Evolutionary conservation across 2,113 vertebrate species (phyloP).

Genomic region (Oostethus manadensis): DNA sequence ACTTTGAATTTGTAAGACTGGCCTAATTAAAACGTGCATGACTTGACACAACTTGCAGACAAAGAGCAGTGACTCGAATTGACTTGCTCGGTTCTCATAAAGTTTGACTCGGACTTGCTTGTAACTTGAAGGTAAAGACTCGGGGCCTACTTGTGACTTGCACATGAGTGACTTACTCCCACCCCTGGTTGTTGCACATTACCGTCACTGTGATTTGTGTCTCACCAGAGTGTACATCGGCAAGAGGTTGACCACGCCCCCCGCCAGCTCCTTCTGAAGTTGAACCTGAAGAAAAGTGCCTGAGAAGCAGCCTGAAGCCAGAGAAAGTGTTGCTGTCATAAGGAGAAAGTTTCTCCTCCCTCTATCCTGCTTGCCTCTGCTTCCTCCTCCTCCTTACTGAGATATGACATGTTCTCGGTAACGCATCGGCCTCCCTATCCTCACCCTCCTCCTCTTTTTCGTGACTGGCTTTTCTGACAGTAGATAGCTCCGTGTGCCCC

Average conservation of each 20-base stretch:
- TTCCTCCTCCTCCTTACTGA: slow-evolving; percentile 28
- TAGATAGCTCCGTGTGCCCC: slow-evolving; percentile 30
- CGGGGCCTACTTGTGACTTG: no score
- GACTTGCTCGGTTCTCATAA: no score
- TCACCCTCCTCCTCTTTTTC: slow-evolving; percentile 4
- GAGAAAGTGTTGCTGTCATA: slow-evolving; percentile 69
- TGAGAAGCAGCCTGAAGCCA: slow-evolving; percentile 73
- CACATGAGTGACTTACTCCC: no score
- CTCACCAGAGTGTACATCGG: slow-evolving; percentile 91
- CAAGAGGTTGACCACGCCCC: slow-evolving; percentile 87
- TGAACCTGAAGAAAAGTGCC: slow-evolving; percentile 62
- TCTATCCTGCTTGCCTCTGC: slow-evolving; percentile 28
- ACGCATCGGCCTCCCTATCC: slow-evolving; percentile 7
- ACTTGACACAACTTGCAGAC: no score
- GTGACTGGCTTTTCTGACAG: slow-evolving; percentile 31
- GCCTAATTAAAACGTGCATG: no score
- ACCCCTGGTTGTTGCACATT: no score
- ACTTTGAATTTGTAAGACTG: no score
- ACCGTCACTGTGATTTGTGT: not conserved
- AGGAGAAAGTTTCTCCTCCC: slow-evolving; percentile 54
- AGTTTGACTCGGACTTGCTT: no score
- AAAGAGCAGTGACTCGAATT: no score
- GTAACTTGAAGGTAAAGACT: no score
- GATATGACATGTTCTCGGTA: slow-evolving; percentile 62
- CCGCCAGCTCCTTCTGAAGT: slow-evolving; percentile 88